These are phyloP conservation scores for Graptemys geographica DNA, from an alignment of 2,797 vertebrate genomes.

Conservation along the genomic window DNA sequence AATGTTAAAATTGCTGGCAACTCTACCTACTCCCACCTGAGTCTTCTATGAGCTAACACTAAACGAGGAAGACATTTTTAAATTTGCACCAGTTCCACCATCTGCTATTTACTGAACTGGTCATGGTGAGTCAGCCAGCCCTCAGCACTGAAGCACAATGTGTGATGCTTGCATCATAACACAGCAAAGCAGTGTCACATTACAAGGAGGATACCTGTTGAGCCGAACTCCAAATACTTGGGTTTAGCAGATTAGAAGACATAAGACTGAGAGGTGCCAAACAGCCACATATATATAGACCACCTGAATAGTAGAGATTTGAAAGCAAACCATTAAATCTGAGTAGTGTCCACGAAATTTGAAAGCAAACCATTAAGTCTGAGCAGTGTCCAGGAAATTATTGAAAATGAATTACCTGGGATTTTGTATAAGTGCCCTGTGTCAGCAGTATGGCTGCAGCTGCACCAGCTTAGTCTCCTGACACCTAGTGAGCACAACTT, in stretches of 20 bases:
- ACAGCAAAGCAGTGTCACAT: background rate
- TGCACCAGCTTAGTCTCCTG: background rate
- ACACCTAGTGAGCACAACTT: background rate
- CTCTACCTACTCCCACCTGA: background rate
- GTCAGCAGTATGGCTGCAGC: background rate
- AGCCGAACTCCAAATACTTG: background rate
- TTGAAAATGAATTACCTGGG: constrained; percentile 33
- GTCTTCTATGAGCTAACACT: background rate
- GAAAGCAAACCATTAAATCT: background rate
- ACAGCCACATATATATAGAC: background rate
- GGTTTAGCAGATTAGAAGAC: background rate
- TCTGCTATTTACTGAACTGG: background rate
- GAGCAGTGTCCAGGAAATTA: constrained; percentile 4
- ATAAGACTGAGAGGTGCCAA: background rate
- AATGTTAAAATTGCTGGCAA: background rate
- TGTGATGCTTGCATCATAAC: constrained; percentile 27
- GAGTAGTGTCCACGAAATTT: constrained; percentile 1
- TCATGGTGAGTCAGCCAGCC: background rate
- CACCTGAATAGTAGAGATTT: constrained; percentile 2
- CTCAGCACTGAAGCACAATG: background rate
- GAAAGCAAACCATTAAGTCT: background rate
- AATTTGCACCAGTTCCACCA: background rate
- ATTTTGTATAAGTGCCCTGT: constrained; percentile 32
- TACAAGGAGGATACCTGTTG: background rate
- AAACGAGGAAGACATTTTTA: background rate